Conservation (phyloP, 2,113 vertebrate genomes). For the Etia nguti region DNA sequence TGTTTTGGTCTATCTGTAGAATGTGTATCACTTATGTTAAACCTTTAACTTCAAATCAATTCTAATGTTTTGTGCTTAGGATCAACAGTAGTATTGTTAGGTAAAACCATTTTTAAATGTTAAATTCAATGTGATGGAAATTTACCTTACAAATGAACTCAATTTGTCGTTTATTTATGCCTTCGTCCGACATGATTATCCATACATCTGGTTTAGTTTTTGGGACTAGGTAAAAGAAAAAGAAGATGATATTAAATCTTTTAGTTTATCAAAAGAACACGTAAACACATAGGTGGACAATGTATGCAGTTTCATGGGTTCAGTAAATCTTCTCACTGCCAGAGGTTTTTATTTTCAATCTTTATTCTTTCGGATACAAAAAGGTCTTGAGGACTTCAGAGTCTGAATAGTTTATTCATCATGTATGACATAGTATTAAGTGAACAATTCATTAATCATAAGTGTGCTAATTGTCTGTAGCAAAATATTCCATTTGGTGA, state of each 20-base stretch:
- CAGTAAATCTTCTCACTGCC: background rate
- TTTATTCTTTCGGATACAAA: background rate
- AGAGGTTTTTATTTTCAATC: background rate
- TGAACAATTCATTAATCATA: background rate
- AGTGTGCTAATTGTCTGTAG: background rate
- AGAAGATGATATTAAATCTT: background rate
- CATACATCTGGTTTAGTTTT: conserved; percentile 78
- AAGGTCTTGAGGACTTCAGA: background rate
- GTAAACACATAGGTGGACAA: background rate
- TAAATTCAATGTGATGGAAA: background rate
- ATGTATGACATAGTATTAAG: background rate
- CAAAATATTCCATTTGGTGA: background rate
- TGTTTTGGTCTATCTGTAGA: background rate
- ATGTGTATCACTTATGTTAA: background rate
- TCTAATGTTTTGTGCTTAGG: background rate
- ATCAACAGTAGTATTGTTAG: background rate
- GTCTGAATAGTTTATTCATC: background rate
- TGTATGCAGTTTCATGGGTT: background rate
- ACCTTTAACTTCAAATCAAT: background rate
- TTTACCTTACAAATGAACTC: conserved; percentile 85
- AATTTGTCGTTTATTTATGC: conserved; percentile 48
- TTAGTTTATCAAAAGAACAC: background rate
- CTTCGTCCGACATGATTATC: conserved; percentile 61
- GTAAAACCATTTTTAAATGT: background rate
- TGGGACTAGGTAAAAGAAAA: conserved; percentile 71